These are phyloP conservation scores for Eustalomyia histrio DNA, from an alignment of 2,888 invertebrate species.

Conservation along the genomic window DNA sequence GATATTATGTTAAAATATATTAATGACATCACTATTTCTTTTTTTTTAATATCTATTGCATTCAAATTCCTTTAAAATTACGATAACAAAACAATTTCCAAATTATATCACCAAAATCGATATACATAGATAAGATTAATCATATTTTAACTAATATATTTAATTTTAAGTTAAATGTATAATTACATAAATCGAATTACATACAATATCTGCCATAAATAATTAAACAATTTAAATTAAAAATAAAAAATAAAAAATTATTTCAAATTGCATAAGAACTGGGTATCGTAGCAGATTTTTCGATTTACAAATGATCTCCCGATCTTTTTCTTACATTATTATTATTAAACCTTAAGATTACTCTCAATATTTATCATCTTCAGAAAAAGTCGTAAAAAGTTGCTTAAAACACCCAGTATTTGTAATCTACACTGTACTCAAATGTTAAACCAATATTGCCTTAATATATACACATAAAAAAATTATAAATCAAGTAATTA, in stretches of 20 bases:
- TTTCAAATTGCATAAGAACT: neutral
- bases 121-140: neutral
- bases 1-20: conserved; percentile 69
- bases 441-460: conserved; percentile 54
- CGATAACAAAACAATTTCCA: neutral
- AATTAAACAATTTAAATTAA: neutral
- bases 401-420: neutral
- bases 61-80: neutral
- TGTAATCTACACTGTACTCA: neutral
- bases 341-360: too few species aligned
- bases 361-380: neutral
- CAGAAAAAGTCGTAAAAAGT: neutral
- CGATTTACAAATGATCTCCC: neutral
- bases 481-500: conserved; percentile 18
- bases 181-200: neutral
- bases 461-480: conserved; percentile 33
- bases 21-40: conserved; percentile 65
- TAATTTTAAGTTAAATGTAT: neutral
- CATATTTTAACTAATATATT: too few species aligned
- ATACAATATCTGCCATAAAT: neutral
- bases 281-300: neutral
- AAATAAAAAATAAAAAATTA: neutral
- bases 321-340: neutral
- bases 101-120: neutral
- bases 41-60: conserved; percentile 19